phyloP scores from a whole-genome alignment of 2,113 vertebrate species.

The Scomber colias region DNA sequence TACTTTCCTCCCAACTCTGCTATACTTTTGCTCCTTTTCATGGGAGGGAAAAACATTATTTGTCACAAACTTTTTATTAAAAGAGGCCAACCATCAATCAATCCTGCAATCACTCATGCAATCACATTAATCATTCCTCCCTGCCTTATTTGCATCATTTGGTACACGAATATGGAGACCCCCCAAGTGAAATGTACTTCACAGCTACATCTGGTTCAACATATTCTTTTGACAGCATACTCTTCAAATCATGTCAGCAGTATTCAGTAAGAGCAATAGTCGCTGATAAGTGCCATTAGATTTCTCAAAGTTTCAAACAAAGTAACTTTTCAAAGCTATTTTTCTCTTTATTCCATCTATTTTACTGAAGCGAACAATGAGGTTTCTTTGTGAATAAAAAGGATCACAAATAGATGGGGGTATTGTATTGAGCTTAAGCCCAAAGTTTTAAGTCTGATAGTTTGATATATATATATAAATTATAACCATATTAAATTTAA shows the following conservation, averaged over 20 bases:
- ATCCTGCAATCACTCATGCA: constrained; percentile 78
- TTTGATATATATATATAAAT: constrained; percentile 16
- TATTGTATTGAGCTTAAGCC: constrained; percentile 2
- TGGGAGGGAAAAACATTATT: constrained; percentile 85
- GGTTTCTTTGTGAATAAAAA: constrained; percentile 35
- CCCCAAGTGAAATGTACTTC: constrained; percentile 69
- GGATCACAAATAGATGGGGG: not conserved
- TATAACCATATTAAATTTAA: constrained; percentile 8
- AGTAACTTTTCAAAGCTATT: constrained; percentile 62
- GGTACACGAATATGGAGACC: constrained; percentile 57
- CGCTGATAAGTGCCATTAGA: constrained; percentile 65
- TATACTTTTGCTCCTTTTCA: constrained; percentile 78
- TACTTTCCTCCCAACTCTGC: constrained; percentile 73
- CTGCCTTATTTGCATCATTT: constrained; percentile 79
- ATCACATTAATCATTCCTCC: constrained; percentile 79
- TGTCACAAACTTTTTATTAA: constrained; percentile 80
- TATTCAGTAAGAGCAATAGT: constrained; percentile 64
- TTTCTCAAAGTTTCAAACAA: constrained; percentile 68
- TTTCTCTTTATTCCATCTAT: constrained; percentile 31
- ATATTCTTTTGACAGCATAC: constrained; percentile 61
- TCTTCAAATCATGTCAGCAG: constrained; percentile 64
- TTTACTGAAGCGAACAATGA: constrained; percentile 24
- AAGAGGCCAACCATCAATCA: constrained; percentile 80
- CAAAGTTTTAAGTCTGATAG: not conserved
- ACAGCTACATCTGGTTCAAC: constrained; percentile 58